Evolutionary conservation across 37 sponge, comb jelly and placozoan genomes (phyloP).

Genomic region (Aplysina aerophoba): DNA sequence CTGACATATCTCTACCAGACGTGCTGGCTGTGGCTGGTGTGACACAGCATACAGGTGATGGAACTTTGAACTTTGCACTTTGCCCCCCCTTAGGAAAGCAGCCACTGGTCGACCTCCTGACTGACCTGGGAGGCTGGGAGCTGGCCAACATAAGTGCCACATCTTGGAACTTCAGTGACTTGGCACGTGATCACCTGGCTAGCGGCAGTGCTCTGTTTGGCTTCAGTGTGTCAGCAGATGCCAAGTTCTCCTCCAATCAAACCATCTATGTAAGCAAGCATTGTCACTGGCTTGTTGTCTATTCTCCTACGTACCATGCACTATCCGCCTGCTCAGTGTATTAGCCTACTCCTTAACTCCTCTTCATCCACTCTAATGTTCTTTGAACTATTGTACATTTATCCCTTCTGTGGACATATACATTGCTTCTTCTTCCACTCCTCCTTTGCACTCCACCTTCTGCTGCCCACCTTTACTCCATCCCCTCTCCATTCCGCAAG

Average conservation of each 20-base stretch:
- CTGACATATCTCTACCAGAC: no score
- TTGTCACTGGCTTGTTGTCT: neutral
- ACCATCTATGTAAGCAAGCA: constrained; percentile 19
- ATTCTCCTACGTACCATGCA: neutral
- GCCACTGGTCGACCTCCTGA: constrained; percentile 41
- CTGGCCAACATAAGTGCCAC: neutral
- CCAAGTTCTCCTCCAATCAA: constrained; percentile 36
- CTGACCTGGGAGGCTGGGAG: constrained; percentile 40
- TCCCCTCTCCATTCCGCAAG: no score
- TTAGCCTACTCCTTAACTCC: no score
- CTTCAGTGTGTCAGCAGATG: constrained; percentile 37
- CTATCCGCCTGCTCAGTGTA: constrained; percentile 10
- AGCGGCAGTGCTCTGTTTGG: constrained; percentile 53
- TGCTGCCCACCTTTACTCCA: no score
- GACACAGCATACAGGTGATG: no score
- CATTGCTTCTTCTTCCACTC: no score
- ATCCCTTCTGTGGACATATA: no score
- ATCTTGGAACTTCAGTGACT: neutral
- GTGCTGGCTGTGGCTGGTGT: no score
- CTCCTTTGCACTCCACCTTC: no score
- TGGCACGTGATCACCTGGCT: constrained; percentile 14
- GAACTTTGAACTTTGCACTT: no score
- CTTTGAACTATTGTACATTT: no score
- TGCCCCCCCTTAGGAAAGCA: neutral
- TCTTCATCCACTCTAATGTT: no score